Evolutionary conservation across 1,140 invertebrate species (phyloP).

Genomic region (Prorops nasuta): DNA sequence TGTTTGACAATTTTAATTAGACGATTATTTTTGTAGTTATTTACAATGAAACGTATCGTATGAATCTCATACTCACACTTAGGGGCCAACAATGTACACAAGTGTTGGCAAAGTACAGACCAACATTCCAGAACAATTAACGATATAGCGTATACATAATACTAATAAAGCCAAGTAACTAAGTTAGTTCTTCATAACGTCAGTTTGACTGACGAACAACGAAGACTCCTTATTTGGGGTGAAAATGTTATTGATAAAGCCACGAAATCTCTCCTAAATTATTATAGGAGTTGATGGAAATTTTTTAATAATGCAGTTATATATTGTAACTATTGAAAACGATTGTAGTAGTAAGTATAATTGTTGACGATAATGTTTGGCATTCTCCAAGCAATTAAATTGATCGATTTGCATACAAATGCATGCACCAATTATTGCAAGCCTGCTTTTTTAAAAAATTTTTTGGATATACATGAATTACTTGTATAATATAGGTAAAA

Average conservation of each 20-base stretch:
- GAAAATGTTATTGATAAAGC: no score
- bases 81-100: conserved; percentile 20
- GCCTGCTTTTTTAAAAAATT: no score
- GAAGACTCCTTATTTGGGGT: no score
- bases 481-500: conserved; percentile 8
- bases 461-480: no score
- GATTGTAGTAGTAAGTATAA: not conserved
- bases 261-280: no score
- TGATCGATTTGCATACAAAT: not conserved
- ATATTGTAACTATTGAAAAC: not conserved
- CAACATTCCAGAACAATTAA: conserved; percentile 31
- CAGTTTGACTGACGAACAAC: conserved; percentile 14
- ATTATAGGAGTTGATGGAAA: no score
- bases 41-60: conserved; percentile 26
- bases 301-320: not conserved
- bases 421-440: no score
- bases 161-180: conserved; percentile 9
- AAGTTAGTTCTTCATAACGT: conserved; percentile 8
- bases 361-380: conserved; percentile 7
- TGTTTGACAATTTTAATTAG: conserved; percentile 21
- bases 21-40: conserved; percentile 35
- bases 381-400: not conserved
- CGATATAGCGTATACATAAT: conserved; percentile 6
- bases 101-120: conserved; percentile 28
- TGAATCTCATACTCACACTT: conserved; percentile 1